Percentiles rank a stretch among this genome's conserved stretches.
Conservation (phyloP, 2,888 invertebrate species). For the Priapulus caudatus region DNA sequence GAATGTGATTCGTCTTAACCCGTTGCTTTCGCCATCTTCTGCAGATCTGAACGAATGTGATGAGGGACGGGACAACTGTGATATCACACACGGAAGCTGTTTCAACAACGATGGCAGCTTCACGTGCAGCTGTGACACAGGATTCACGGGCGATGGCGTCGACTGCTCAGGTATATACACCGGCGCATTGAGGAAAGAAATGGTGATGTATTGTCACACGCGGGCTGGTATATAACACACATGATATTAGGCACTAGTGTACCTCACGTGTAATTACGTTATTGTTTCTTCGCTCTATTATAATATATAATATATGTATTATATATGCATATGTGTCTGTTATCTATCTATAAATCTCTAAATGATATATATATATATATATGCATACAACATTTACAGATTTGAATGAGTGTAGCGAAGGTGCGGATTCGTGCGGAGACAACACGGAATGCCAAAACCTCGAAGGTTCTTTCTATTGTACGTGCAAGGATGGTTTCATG, state of each 20-base stretch:
- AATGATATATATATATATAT: too few species aligned
- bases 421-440: not conserved
- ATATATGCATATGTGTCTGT: too few species aligned
- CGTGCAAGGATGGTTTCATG: not conserved
- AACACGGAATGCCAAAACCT: not conserved
- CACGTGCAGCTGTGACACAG: constrained; percentile 65
- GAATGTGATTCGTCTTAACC: not conserved
- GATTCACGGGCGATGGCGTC: constrained; percentile 63
- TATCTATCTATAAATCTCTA: too few species aligned
- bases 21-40: constrained; percentile 7
- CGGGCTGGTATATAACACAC: too few species aligned
- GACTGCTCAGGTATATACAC: constrained; percentile 53
- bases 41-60: constrained; percentile 76
- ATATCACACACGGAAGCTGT: constrained; percentile 71
- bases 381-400: too few species aligned
- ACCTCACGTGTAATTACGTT: too few species aligned
- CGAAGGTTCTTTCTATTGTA: not conserved
- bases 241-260: too few species aligned
- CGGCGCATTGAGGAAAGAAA: too few species aligned
- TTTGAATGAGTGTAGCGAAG: not conserved
- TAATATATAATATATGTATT: too few species aligned
- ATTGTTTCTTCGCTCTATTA: too few species aligned
- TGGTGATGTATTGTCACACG: too few species aligned
- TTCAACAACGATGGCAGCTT: constrained; percentile 70
- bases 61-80: constrained; percentile 64